Base-by-base conservation (phyloP, 2,797 vertebrate genomes). In the Anguilla pacifica region DNA sequence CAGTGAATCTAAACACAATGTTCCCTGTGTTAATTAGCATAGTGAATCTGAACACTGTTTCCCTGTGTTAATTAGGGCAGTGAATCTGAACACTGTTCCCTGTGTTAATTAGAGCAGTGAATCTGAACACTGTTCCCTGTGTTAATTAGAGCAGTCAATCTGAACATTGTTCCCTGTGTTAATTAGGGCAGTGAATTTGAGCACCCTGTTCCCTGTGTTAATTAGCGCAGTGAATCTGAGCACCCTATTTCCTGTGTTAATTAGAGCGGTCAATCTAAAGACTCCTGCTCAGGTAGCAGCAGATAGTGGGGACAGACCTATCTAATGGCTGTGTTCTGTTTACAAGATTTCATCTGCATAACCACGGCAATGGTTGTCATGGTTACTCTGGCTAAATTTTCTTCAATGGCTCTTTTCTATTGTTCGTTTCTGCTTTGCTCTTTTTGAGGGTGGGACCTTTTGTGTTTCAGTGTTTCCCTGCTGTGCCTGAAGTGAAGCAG, bases 281-380 rank as follows among this genome's bases (percentile, higher is more conserved):
- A 2, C 17, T 79, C 74, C 74, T 82, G 46, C 9, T 10, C 79
- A 9, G 43, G 9, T 46, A 51, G 46, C 46, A 25, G 46, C 43
- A 49, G 46, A 82, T 25, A 82, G 43, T 19, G 46, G 46, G 43
- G 43, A 46, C 6, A 82, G 46, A 82, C 13, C 25, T 46, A 43
- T 25, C 25, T 22, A 51, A 22, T 19, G 79, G 43, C 79, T 82
- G 79, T 82, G 19, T 46, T 49, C 79, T 82, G 79, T 82, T 82
- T 82, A 82, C 79, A 82, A 51, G 79, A 82, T 82, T 82, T 51
- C 79, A 82, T 82, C 79, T 82, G 79, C 79, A 82, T 82, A 82
- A 82, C 79, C 46, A 25, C 49, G 46, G 79, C 22, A 9, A 49
- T 49, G 79, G 79, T 82, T 82, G 79, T 51, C 79, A 82, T 82